Conservation (phyloP, 1,140 invertebrate species). For the Cherax quadricarinatus region DNA sequence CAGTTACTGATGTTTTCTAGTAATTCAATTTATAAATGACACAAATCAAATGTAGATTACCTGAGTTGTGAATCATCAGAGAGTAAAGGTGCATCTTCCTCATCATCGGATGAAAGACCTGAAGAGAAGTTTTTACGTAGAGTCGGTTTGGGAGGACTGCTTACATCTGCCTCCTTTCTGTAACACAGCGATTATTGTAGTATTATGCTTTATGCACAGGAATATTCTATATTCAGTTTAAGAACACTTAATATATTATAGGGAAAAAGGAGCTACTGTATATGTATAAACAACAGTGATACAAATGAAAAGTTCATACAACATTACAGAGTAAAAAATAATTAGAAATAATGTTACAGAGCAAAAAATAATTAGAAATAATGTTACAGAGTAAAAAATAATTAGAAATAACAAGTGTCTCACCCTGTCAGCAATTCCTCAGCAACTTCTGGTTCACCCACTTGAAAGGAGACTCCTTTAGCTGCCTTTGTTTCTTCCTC, state of each 20-base stretch:
- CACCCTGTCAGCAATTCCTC: neutral
- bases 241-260: too few species aligned
- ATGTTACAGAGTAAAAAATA: too few species aligned
- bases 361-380: too few species aligned
- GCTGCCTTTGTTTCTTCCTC: neutral
- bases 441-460: slow-evolving; percentile 19
- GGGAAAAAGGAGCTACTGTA: too few species aligned
- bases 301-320: too few species aligned
- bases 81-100: slow-evolving; percentile 26
- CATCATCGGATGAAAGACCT: neutral
- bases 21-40: too few species aligned
- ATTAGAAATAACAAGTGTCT: neutral
- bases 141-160: neutral
- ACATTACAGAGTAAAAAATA: too few species aligned
- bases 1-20: too few species aligned
- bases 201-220: neutral
- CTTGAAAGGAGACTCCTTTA: slow-evolving; percentile 16
- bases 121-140: neutral
- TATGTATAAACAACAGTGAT: too few species aligned
- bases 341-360: too few species aligned
- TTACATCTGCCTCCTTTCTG: neutral
- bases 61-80: slow-evolving; percentile 12
- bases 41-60: neutral
- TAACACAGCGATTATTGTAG: too few species aligned
- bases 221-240: neutral